Evolutionary conservation across 2,797 vertebrate species (phyloP), one percentile per base, ranked within the genome.

Genomic region (Pterois miles): DNA sequence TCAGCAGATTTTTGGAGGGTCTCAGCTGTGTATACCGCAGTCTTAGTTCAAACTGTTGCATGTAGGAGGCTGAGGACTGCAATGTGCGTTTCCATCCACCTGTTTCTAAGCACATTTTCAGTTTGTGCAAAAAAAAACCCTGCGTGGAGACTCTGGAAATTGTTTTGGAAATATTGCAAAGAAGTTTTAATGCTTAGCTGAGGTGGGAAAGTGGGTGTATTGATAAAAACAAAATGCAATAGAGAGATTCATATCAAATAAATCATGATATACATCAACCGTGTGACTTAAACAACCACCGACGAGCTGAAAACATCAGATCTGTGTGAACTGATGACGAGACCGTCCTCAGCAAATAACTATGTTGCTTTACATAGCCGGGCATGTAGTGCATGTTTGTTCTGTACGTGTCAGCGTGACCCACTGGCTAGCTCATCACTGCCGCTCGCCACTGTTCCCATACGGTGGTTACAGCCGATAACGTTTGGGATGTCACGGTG

Each of bases 1-100:
- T 69, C 65, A 43, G 68, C 38, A 65, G 63, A 74, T 13, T 78
- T 74, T 80, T 52, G 68, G 65, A 82, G 78, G 69, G 81, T 58
- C 71, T 77, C 78, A 76, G 85, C 75, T 65, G 76, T 70, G 59
- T 9, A 5, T 23, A 52, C 6, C 38, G 36, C 46, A 60, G n/a
- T 65, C n/a, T 58, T 66, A 70, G 58, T n/a, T 29, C 13, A 65
- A 50, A 14, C 43, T 10, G 71, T 31, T 54, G 53, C n/a, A 60
- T 59, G 69, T 18, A 18, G 48, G 25, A 59, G 25, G 13, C 16
- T 34, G 53, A 36, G 23, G 36, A 52, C 25, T 16, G 33, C 38
- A 16, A 2, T n/a, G 18, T 36, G 27, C 12, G 29, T 34, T 60
- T 56, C 27, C n/a, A 38, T 58, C 34, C 60, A 33, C 38, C 33